phyloP scores from a whole-genome alignment of 2,113 vertebrate species.

The Otocyon megalotis region DNA sequence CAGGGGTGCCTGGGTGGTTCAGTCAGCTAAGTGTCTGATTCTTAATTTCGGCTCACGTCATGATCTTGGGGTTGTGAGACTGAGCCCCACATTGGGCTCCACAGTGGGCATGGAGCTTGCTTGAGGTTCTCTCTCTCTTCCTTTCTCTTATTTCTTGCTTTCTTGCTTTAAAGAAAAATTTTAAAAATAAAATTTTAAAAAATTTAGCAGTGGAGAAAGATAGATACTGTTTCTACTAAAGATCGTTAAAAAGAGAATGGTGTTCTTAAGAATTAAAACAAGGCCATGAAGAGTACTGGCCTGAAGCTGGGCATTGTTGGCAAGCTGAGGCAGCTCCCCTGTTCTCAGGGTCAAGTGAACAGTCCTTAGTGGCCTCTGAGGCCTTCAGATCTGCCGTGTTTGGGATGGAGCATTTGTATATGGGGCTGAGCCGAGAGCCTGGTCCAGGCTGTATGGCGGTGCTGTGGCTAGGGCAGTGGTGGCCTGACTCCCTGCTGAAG shows the following conservation, averaged over 20 bases:
- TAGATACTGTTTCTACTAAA: fast-evolving
- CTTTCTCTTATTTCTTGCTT: background rate
- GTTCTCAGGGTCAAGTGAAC: background rate
- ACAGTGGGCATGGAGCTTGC: background rate
- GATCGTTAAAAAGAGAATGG: background rate
- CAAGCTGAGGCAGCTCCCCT: no score
- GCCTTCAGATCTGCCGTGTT: background rate
- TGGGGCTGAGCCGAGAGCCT: background rate
- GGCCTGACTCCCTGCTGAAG: background rate
- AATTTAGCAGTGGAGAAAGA: background rate
- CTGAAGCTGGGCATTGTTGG: background rate
- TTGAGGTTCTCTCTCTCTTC: background rate
- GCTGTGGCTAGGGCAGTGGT: fast-evolving
- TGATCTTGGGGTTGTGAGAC: background rate
- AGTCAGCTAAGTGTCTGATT: background rate
- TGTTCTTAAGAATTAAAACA: background rate
- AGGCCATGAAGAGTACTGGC: background rate
- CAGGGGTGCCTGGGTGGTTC: background rate
- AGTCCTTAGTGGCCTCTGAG: background rate
- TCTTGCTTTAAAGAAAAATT: background rate
- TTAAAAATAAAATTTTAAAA: background rate
- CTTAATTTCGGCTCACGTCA: background rate
- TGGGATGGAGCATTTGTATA: background rate
- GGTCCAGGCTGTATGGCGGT: fast-evolving
- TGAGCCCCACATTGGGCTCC: background rate